phyloP scores from a whole-genome alignment of 2,113 vertebrate genomes.

The Cariama cristata region DNA sequence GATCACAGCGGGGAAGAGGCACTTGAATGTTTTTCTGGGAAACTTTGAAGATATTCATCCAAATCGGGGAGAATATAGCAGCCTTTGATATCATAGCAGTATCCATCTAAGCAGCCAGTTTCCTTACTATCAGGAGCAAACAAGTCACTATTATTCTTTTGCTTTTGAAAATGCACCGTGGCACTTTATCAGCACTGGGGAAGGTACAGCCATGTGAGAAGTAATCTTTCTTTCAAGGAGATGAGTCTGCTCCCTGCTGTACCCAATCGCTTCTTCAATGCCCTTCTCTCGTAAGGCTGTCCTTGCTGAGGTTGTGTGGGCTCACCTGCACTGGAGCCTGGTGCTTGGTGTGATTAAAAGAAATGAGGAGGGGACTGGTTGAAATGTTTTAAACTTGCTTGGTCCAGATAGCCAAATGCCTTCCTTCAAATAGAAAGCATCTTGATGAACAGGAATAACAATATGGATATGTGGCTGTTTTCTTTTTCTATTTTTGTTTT shows the following conservation, averaged over 20 bases:
- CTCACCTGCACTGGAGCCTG: neutral
- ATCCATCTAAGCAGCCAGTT: neutral
- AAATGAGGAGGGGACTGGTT: neutral
- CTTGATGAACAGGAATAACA: neutral
- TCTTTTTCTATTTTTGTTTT: neutral
- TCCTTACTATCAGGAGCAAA: neutral
- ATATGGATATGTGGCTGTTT: neutral
- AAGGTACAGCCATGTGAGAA: neutral
- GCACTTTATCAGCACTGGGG: neutral
- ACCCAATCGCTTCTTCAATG: fast-evolving
- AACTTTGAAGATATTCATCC: neutral
- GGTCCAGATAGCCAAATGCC: neutral
- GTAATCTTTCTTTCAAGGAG: neutral
- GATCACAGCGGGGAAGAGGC: neutral
- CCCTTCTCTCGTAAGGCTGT: neutral
- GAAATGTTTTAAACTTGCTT: neutral
- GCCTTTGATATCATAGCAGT: neutral
- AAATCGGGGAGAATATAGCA: neutral
- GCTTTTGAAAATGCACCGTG: neutral
- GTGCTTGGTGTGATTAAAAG: neutral
- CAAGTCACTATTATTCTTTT: neutral
- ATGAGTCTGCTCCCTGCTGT: neutral
- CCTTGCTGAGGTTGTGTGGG: neutral
- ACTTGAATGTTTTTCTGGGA: neutral
- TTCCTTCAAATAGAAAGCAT: neutral